Evolutionary conservation across 2,797 vertebrate genomes (phyloP).

Genomic region (Amblyraja radiata): DNA sequence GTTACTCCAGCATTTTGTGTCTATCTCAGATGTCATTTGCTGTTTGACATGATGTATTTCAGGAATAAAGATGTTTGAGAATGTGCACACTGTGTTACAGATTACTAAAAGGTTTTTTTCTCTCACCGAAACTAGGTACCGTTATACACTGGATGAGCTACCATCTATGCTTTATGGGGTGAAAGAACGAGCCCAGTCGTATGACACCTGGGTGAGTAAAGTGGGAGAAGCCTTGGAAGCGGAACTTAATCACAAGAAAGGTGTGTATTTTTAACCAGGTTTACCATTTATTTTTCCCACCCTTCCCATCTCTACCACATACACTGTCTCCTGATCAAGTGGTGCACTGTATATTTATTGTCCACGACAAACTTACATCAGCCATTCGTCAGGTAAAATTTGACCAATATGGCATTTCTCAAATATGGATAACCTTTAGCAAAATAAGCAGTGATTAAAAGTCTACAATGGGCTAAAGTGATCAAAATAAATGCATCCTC

Average conservation of each 20-base stretch:
- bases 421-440: neutral
- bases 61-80: neutral
- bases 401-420: neutral
- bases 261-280: slow-evolving; percentile 49
- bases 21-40: neutral
- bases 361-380: neutral
- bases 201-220: slow-evolving; percentile 89
- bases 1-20: too few relatives aligned
- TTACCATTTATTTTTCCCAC: neutral
- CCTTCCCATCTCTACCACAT: neutral
- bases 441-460: neutral
- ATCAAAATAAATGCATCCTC: neutral
- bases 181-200: slow-evolving; percentile 89
- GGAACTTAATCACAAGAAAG: slow-evolving; percentile 91
- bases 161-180: slow-evolving; percentile 87
- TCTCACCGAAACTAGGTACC: slow-evolving; percentile 62
- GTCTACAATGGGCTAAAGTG: neutral
- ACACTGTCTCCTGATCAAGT: neutral
- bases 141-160: slow-evolving; percentile 89
- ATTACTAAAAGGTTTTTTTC: neutral
- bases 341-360: neutral
- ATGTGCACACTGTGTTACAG: neutral
- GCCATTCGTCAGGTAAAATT: neutral
- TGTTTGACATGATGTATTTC: neutral
- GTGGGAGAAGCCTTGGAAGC: slow-evolving; percentile 85